Evolutionary conservation across 53 echinoderm and acorn worm genomes (phyloP).

Genomic region (Astropecten irregularis): DNA sequence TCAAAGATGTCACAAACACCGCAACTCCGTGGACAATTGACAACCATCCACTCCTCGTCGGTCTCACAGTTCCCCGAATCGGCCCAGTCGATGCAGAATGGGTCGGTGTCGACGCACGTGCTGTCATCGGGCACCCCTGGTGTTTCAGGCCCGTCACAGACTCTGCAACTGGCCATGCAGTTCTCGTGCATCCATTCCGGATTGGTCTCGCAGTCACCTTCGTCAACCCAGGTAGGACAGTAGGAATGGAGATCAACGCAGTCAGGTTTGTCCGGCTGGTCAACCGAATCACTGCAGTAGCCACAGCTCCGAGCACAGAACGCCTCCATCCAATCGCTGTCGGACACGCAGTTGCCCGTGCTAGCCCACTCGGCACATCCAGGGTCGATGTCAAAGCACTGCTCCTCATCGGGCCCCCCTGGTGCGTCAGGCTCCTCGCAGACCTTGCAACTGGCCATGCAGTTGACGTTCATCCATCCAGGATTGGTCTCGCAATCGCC

Average conservation of each 20-base stretch:
- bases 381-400: conserved; percentile 4
- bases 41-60: conserved; percentile 25
- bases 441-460: conserved; percentile 61
- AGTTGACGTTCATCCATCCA: conserved; percentile 75
- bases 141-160: conserved; percentile 25
- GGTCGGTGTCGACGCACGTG: conserved; percentile 24
- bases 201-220: conserved; percentile 80
- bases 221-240: conserved; percentile 74
- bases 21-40: conserved; percentile 36
- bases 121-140: background rate
- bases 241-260: conserved; percentile 63
- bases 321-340: conserved; percentile 65
- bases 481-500: conserved; percentile 53
- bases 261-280: background rate
- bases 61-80: conserved; percentile 36
- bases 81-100: conserved; percentile 42
- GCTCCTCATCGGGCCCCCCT: background rate
- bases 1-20: background rate
- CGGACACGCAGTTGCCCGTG: conserved; percentile 31
- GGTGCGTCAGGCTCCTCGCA: background rate
- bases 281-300: background rate
- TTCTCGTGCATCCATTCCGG: conserved; percentile 77
- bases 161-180: conserved; percentile 69
- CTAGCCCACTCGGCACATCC: conserved; percentile 46
- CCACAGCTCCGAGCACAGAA: conserved; percentile 18